phyloP scores from a whole-genome alignment of 2,113 vertebrate species.

The Pelmatolapia mariae region DNA sequence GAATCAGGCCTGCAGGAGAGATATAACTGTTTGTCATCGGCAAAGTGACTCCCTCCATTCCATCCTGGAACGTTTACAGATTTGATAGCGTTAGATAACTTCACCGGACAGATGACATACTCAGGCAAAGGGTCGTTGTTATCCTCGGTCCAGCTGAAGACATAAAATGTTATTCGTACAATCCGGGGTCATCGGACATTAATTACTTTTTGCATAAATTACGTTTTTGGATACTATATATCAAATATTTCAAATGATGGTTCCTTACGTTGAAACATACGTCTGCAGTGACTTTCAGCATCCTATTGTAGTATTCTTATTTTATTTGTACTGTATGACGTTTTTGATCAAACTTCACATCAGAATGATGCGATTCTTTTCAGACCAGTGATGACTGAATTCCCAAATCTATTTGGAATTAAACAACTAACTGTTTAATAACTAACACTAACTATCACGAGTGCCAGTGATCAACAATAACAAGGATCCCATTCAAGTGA shows the following conservation, averaged over 20 bases:
- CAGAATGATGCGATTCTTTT: neutral
- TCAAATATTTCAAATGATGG: neutral
- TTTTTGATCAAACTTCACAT: neutral
- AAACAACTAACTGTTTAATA: too few species aligned
- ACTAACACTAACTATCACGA: neutral
- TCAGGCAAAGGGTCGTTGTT: neutral
- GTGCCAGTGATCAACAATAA: neutral
- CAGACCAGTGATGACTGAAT: neutral
- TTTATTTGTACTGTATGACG: neutral
- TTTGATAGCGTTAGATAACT: neutral
- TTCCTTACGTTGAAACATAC: neutral
- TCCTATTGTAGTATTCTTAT: neutral
- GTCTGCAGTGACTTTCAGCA: neutral
- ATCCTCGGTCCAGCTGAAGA: neutral
- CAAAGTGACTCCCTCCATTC: neutral
- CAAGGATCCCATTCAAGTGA: neutral
- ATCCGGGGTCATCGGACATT: neutral
- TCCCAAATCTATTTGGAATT: neutral
- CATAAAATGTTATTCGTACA: rapidly evolving
- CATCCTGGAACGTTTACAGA: neutral
- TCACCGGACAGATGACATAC: neutral
- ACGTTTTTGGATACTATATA: neutral
- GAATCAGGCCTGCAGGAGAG: neutral
- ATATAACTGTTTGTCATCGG: neutral
- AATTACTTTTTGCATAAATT: neutral